These are phyloP conservation scores for Lithodes maja DNA, from an alignment of 2,888 invertebrate species.

Conservation along the genomic window DNA sequence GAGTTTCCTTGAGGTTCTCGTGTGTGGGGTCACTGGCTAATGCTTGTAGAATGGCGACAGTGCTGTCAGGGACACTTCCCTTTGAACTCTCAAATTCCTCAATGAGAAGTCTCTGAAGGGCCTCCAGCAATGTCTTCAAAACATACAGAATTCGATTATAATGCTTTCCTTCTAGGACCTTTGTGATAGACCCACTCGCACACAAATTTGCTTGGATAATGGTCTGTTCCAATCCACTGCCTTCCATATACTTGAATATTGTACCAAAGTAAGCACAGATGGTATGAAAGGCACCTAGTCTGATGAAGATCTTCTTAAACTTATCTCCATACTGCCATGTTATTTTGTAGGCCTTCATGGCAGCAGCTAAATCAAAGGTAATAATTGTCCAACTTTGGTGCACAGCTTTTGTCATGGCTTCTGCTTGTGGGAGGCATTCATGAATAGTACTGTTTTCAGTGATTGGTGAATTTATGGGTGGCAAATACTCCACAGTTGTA, in stretches of 20 bases:
- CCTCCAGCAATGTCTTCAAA: slow-evolving; percentile 18
- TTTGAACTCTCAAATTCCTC: not conserved
- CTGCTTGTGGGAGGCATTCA: not conserved
- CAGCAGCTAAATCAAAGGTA: not conserved
- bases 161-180: slow-evolving; percentile 19
- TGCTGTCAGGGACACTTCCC: slow-evolving; percentile 4
- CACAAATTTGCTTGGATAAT: slow-evolving; percentile 27
- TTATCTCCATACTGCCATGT: slow-evolving; percentile 14
- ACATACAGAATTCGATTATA: slow-evolving; percentile 16
- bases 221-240: slow-evolving; percentile 32
- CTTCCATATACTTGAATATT: slow-evolving; percentile 23
- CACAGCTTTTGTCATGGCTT: not conserved
- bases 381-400: not conserved
- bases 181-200: slow-evolving; percentile 26
- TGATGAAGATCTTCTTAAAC: slow-evolving; percentile 9
- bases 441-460: not conserved
- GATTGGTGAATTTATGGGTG: not conserved
- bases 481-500: not conserved
- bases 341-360: not conserved
- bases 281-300: slow-evolving; percentile 19
- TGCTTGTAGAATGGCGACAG: slow-evolving; percentile 14
- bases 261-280: slow-evolving; percentile 15
- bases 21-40: slow-evolving; percentile 11
- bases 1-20: slow-evolving; percentile 5
- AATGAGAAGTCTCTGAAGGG: slow-evolving; percentile 11